phyloP scores from a whole-genome alignment of 2,888 invertebrate genomes.

The Ennomos erosarius region DNA sequence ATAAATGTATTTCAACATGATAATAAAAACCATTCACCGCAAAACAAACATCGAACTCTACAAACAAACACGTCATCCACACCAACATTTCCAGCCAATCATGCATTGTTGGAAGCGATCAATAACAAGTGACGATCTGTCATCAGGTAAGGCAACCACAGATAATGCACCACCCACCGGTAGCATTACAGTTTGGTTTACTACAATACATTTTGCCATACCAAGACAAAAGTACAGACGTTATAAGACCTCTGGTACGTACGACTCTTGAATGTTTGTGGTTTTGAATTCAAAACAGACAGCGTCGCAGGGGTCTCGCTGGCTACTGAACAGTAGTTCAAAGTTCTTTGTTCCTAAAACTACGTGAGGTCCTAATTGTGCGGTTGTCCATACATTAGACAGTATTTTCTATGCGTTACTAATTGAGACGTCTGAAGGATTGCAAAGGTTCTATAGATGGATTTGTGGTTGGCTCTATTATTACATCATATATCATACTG shows the following conservation, averaged over 20 bases:
- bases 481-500: conserved; percentile 17
- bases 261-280: conserved; percentile 74
- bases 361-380: conserved; percentile 73
- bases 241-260: conserved; percentile 43
- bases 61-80: conserved; percentile 4
- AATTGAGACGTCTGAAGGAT: conserved; percentile 54
- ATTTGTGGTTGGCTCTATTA: conserved; percentile 29
- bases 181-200: conserved; percentile 77
- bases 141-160: conserved; percentile 62
- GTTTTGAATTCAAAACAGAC: conserved; percentile 69
- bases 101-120: conserved; percentile 62
- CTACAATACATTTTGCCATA: conserved; percentile 66
- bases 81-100: conserved; percentile 34
- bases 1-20: neutral
- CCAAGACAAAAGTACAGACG: conserved; percentile 60
- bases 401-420: conserved; percentile 55
- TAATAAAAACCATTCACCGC: neutral
- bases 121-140: conserved; percentile 72
- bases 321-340: conserved; percentile 75
- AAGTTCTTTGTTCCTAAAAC: conserved; percentile 67
- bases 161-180: conserved; percentile 71
- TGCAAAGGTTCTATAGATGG: conserved; percentile 22
- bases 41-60: conserved; percentile 7
- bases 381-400: conserved; percentile 64
- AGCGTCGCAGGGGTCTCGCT: conserved; percentile 58